phyloP scores from a whole-genome alignment of 2,113 vertebrate genomes.

The Paramisgurnus dabryanus region DNA sequence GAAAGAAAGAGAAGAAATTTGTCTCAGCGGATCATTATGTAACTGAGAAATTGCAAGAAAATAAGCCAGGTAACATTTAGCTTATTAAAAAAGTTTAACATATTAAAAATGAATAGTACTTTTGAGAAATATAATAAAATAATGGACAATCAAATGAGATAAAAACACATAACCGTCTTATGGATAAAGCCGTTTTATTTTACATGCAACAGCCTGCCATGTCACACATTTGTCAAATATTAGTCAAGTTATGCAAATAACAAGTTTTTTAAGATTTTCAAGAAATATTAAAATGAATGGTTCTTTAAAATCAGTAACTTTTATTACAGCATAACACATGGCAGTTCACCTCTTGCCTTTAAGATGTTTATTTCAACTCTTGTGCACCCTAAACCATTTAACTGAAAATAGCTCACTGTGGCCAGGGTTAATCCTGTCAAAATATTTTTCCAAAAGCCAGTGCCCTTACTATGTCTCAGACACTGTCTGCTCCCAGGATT shows the following conservation, averaged over 20 bases:
- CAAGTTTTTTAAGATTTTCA: too few relatives aligned
- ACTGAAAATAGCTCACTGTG: conserved; percentile 47
- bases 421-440: conserved; percentile 57
- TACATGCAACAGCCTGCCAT: too few relatives aligned
- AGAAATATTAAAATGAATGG: too few relatives aligned
- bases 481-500: conserved; percentile 55
- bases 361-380: conserved; percentile 49
- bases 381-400: conserved; percentile 34
- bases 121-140: too few relatives aligned
- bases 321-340: conserved; percentile 25
- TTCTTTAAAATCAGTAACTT: conserved; percentile 14
- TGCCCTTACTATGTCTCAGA: conserved; percentile 50
- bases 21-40: conserved; percentile 5
- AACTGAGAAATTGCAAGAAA: conserved; percentile 16
- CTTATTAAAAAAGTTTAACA: too few relatives aligned
- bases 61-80: too few relatives aligned
- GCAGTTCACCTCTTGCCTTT: conserved; percentile 17
- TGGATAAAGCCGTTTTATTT: too few relatives aligned
- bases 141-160: too few relatives aligned
- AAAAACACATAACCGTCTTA: too few relatives aligned
- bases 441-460: conserved; percentile 52
- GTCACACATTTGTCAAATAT: too few relatives aligned
- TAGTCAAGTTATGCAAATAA: background rate
- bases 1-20: conserved; percentile 4
- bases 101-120: too few relatives aligned